Conservation (phyloP, 2,113 vertebrate species). For the Syrrhaptes paradoxus region DNA sequence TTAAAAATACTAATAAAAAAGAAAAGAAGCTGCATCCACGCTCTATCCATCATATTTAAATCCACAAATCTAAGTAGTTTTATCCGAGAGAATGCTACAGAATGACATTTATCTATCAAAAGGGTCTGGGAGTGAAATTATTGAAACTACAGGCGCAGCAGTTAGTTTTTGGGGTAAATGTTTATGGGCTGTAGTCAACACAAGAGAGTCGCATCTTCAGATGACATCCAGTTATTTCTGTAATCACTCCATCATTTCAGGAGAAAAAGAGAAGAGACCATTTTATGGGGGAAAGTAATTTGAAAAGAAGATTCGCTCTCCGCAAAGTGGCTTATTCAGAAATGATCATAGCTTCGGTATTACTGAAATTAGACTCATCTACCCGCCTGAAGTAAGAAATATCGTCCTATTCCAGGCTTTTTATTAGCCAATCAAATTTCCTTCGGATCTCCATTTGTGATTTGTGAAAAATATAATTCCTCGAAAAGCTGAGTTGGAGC, state of each 20-base stretch:
- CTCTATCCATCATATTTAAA: conserved; percentile 63
- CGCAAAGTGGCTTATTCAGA: conserved; percentile 70
- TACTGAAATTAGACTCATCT: conserved; percentile 75
- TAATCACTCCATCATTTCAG: conserved; percentile 58
- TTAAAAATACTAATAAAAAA: conserved; percentile 27
- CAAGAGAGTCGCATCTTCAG: conserved; percentile 39
- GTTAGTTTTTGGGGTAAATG: conserved; percentile 26
- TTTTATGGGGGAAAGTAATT: conserved; percentile 78
- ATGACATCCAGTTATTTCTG: conserved; percentile 39
- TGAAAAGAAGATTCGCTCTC: conserved; percentile 62
- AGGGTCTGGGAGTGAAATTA: conserved; percentile 48
- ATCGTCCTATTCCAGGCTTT: conserved; percentile 75
- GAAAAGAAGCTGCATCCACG: not conserved
- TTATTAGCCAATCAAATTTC: conserved; percentile 84
- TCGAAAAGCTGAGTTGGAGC: conserved; percentile 74
- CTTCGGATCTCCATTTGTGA: conserved; percentile 75
- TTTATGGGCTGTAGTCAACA: conserved; percentile 56
- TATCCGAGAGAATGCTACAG: not conserved
- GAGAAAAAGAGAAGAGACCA: conserved; percentile 10
- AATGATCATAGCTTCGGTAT: conserved; percentile 69
- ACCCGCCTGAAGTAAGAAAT: conserved; percentile 75
- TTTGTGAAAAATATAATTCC: conserved; percentile 80
- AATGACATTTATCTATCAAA: conserved; percentile 49
- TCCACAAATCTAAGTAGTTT: conserved; percentile 28
- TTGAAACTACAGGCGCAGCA: conserved; percentile 19